Percentiles rank a stretch among this genome's conserved stretches.
phyloP scores from a whole-genome alignment of 2,888 invertebrate species.

The Drosophila fungiperda region DNA sequence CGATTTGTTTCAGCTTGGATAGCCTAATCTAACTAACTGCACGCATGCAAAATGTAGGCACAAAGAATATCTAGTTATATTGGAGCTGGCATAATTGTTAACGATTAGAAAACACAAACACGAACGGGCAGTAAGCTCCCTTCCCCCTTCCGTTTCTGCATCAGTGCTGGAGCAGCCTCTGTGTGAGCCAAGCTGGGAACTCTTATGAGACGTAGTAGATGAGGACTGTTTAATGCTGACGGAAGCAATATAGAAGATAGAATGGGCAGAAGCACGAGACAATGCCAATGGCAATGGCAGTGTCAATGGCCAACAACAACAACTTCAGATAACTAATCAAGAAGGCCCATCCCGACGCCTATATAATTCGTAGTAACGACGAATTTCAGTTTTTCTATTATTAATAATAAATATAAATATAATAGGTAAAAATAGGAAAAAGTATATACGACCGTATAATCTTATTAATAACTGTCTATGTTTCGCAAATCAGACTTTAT shows the following conservation, averaged over 20 bases:
- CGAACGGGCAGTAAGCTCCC: slow-evolving; percentile 64
- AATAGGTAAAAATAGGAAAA: not conserved
- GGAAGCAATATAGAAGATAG: slow-evolving; percentile 64
- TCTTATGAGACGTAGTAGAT: slow-evolving; percentile 64
- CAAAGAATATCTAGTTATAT: slow-evolving; percentile 25
- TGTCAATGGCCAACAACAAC: slow-evolving; percentile 9
- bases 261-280: slow-evolving; percentile 68
- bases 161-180: slow-evolving; percentile 21
- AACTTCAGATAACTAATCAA: slow-evolving; percentile 39
- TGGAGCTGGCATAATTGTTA: slow-evolving; percentile 66
- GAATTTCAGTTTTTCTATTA: slow-evolving; percentile 14
- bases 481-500: not conserved
- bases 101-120: slow-evolving; percentile 76
- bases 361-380: not conserved
- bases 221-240: slow-evolving; percentile 69
- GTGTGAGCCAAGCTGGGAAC: slow-evolving; percentile 64
- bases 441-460: not conserved
- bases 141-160: slow-evolving; percentile 9
- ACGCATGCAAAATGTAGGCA: slow-evolving; percentile 49
- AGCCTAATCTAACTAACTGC: slow-evolving; percentile 53
- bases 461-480: not conserved
- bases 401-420: too few species aligned
- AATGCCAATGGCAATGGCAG: slow-evolving; percentile 35
- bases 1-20: slow-evolving; percentile 31
- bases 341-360: slow-evolving; percentile 28